These are phyloP conservation scores for Drusus annulatus DNA, from an alignment of 1,140 invertebrate species.

Conservation along the genomic window DNA sequence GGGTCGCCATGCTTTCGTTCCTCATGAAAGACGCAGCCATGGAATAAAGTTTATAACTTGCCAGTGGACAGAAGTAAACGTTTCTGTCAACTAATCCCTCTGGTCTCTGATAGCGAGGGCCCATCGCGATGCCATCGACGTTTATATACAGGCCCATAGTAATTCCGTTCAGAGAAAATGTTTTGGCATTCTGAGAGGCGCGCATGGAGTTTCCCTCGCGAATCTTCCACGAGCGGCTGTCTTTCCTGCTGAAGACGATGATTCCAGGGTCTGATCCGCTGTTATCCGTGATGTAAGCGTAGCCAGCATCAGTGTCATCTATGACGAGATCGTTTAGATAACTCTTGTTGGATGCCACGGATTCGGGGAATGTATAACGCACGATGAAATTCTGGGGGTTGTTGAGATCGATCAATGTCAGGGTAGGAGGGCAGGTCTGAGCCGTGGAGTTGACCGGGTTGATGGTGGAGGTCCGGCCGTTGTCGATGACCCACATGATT, in stretches of 20 bases:
- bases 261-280: slow-evolving; percentile 78
- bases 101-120: slow-evolving; percentile 68
- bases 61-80: slow-evolving; percentile 78
- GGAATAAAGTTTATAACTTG: slow-evolving; percentile 76
- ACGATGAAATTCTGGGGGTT: slow-evolving; percentile 68
- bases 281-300: slow-evolving; percentile 81
- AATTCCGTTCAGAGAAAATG: slow-evolving; percentile 74
- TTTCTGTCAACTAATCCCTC: slow-evolving; percentile 67
- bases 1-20: slow-evolving; percentile 67
- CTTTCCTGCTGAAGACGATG: slow-evolving; percentile 76
- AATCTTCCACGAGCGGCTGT: slow-evolving; percentile 79
- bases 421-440: slow-evolving; percentile 74
- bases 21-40: slow-evolving; percentile 73
- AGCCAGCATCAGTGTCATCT: slow-evolving; percentile 77
- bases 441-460: slow-evolving; percentile 62
- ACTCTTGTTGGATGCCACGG: slow-evolving; percentile 69
- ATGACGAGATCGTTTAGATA: slow-evolving; percentile 80
- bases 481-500: slow-evolving; percentile 81
- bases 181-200: slow-evolving; percentile 70
- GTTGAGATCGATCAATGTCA: slow-evolving; percentile 80
- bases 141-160: slow-evolving; percentile 70
- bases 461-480: slow-evolving; percentile 73
- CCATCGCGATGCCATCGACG: slow-evolving; percentile 79
- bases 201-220: slow-evolving; percentile 76
- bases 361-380: slow-evolving; percentile 73